Percentiles rank a stretch among this genome's conserved stretches.
Conservation (phyloP, 2,888 invertebrate genomes). For the Biston betularia region DNA sequence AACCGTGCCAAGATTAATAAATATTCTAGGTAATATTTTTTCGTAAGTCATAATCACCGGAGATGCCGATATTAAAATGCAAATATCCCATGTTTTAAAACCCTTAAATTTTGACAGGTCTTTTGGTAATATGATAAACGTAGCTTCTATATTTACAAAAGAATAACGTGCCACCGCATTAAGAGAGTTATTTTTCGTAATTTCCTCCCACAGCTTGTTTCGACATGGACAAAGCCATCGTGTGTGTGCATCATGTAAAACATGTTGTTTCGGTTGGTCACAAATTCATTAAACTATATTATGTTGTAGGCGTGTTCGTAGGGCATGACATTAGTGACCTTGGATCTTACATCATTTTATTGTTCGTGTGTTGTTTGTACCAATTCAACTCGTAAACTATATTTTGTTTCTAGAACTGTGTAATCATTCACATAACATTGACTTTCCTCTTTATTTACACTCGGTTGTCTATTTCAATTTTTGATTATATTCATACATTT, state of each 20-base stretch:
- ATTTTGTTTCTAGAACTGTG: conserved; percentile 42
- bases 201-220: conserved; percentile 56
- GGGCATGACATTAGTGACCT: conserved; percentile 57
- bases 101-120: conserved; percentile 24
- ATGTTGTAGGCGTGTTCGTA: conserved; percentile 55
- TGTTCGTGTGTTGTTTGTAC: conserved; percentile 48
- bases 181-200: conserved; percentile 45
- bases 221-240: conserved; percentile 54
- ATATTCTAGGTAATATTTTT: conserved; percentile 40
- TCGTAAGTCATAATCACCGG: conserved; percentile 32
- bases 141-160: conserved; percentile 19
- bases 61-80: conserved; percentile 24
- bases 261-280: conserved; percentile 55
- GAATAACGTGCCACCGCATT: conserved; percentile 24
- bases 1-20: conserved; percentile 66
- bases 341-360: conserved; percentile 50
- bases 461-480: not conserved
- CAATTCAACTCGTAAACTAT: conserved; percentile 46
- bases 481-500: not conserved
- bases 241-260: conserved; percentile 52
- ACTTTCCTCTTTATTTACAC: not conserved
- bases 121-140: conserved; percentile 28
- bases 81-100: conserved; percentile 31
- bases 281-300: conserved; percentile 43
- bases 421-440: conserved; percentile 2